Percentiles rank a stretch among this genome's conserved stretches.
phyloP scores from a whole-genome alignment of 2,888 invertebrate genomes.

The Hyalella azteca region DNA sequence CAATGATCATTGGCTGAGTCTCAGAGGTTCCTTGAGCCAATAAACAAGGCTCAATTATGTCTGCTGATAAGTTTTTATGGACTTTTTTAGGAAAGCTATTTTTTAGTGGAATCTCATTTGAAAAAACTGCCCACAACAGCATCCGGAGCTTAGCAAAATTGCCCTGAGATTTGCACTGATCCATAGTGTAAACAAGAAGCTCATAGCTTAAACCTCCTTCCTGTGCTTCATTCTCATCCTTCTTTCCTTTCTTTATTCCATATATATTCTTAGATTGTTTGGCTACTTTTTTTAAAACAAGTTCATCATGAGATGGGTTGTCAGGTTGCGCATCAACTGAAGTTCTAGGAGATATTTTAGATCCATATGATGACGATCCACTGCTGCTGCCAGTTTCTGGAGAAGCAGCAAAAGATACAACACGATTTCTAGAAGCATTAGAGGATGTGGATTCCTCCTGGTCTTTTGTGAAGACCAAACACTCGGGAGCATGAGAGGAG shows the following conservation, averaged over 20 bases:
- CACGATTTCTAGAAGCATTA: constrained; percentile 7
- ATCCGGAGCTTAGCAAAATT: constrained; percentile 53
- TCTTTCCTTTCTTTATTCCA: constrained; percentile 8
- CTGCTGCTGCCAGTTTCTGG: neutral
- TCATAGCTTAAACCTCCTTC: constrained; percentile 41
- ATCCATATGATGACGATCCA: neutral
- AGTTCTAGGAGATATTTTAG: neutral
- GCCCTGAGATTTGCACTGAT: constrained; percentile 45
- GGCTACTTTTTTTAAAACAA: neutral
- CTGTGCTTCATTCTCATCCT: neutral
- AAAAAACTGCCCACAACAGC: constrained; percentile 54
- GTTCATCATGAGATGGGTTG: constrained; percentile 6
- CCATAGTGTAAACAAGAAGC: constrained; percentile 45
- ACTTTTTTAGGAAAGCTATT: constrained; percentile 44
- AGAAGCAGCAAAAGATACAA: constrained; percentile 18
- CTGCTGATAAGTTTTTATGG: neutral
- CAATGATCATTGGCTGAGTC: neutral
- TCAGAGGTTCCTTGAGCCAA: neutral
- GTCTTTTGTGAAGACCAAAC: constrained; percentile 67
- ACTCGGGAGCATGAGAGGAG: constrained; percentile 81
- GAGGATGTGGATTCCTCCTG: neutral
- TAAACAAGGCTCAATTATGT: neutral
- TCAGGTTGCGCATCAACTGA: neutral
- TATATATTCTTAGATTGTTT: constrained; percentile 10
- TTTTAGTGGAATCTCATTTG: constrained; percentile 55